These are phyloP conservation scores for Nesidiocoris tenuis DNA, from an alignment of 2,888 invertebrate species.

Conservation along the genomic window DNA sequence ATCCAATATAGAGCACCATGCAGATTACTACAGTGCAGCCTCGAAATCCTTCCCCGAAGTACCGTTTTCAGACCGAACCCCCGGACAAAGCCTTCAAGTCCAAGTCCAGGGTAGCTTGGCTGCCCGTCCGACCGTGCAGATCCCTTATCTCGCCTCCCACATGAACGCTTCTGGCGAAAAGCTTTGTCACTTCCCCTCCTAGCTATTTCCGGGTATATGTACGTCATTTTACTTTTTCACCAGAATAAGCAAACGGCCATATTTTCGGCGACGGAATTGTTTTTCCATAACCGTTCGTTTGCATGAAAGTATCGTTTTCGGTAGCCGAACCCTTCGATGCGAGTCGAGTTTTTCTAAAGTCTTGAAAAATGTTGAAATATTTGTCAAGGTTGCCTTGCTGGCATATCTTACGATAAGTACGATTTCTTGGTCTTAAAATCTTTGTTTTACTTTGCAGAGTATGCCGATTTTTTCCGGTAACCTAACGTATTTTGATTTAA, in stretches of 20 bases:
- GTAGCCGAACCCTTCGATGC: neutral
- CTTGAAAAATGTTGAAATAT: too few species aligned
- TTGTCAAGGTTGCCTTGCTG: too few species aligned
- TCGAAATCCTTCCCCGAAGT: too few species aligned
- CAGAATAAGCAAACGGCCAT: neutral
- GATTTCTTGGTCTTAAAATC: too few species aligned
- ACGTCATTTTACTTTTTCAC: neutral
- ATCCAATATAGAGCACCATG: too few species aligned
- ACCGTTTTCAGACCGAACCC: too few species aligned
- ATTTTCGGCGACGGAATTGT: neutral
- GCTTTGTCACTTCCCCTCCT: neutral
- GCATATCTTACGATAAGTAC: too few species aligned
- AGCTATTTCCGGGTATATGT: neutral
- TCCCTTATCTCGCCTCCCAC: neutral
- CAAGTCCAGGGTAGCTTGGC: neutral
- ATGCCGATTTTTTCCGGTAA: too few species aligned
- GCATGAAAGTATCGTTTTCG: neutral
- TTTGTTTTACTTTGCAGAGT: too few species aligned
- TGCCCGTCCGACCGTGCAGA: neutral
- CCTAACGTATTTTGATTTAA: too few species aligned
- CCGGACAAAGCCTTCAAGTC: neutral
- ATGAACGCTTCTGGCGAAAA: neutral
- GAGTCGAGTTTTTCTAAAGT: too few species aligned
- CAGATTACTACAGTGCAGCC: too few species aligned
- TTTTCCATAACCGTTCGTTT: neutral